Percentiles rank a stretch among this genome's conserved stretches.
phyloP scores from a whole-genome alignment of 1,140 invertebrate species.

The Phenacoccus solenopsis region DNA sequence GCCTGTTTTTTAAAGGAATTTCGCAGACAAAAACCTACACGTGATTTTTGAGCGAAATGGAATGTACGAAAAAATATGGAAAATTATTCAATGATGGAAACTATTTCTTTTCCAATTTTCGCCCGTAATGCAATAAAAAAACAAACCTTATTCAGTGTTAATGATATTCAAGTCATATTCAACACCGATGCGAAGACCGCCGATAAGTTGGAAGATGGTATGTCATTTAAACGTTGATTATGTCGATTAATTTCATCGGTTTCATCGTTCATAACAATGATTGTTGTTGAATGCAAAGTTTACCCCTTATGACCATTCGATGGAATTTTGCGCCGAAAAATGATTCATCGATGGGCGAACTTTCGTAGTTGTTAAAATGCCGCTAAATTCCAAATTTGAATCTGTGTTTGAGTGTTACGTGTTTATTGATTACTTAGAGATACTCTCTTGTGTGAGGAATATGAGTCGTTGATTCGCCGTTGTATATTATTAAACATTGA shows the following conservation, averaged over 20 bases:
- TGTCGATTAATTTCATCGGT: conserved; percentile 6
- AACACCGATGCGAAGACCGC: conserved; percentile 21
- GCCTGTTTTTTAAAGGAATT: no score
- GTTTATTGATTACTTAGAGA: no score
- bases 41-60: no score
- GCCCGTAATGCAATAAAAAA: not conserved
- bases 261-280: conserved; percentile 8
- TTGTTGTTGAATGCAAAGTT: no score
- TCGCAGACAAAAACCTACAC: no score
- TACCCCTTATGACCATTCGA: not conserved
- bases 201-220: conserved; percentile 22
- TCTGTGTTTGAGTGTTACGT: no score
- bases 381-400: not conserved
- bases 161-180: conserved; percentile 22
- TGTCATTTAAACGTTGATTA: conserved; percentile 15
- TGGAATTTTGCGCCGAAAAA: not conserved
- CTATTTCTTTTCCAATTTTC: not conserved
- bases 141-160: conserved; percentile 22
- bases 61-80: no score
- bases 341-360: not conserved
- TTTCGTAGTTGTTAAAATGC: not conserved
- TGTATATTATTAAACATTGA: no score
- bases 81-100: no score
- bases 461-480: no score
- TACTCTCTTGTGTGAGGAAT: no score